phyloP scores from a whole-genome alignment of 35 echinoderm and acorn worm species.

The Ophioderma brevispina region DNA sequence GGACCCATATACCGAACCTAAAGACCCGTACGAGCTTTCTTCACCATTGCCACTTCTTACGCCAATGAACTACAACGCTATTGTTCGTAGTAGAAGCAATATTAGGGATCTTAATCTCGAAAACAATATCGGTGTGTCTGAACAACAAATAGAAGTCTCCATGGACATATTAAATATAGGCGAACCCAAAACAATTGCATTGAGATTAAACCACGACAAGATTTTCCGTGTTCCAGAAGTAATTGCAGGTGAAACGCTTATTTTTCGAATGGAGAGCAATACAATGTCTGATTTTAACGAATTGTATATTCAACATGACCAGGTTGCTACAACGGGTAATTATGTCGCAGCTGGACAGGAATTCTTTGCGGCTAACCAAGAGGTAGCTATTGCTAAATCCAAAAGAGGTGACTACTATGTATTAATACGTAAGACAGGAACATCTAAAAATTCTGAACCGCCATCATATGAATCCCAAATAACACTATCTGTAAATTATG shows the following conservation, averaged over 20 bases:
- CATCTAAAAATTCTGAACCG: not conserved
- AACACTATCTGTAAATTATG: conserved; percentile 35
- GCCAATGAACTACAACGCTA: conserved; percentile 19
- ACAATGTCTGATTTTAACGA: conserved; percentile 44
- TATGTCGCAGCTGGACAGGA: conserved; percentile 48
- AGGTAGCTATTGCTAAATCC: conserved; percentile 27
- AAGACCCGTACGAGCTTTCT: not conserved
- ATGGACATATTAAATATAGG: conserved; percentile 37
- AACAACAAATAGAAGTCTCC: not conserved
- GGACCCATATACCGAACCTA: not conserved
- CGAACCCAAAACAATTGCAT: not conserved
- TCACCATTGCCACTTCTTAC: conserved; percentile 26
- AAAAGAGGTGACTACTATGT: conserved; percentile 57
- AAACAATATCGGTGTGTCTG: conserved; percentile 50
- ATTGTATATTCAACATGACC: conserved; percentile 33
- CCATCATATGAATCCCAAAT: not conserved
- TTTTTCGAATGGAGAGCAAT: conserved; percentile 32
- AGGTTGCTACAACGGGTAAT: conserved; percentile 40
- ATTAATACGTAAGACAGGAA: conserved; percentile 44
- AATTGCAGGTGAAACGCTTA: conserved; percentile 32
- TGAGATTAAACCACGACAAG: conserved; percentile 10
- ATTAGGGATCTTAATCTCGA: conserved; percentile 40
- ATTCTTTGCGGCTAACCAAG: conserved; percentile 35
- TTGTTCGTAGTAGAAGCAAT: conserved; percentile 63
- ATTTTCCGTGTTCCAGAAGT: conserved; percentile 33